A percentile compares a stretch with the other conserved stretches of the same genome.
phyloP scores from a whole-genome alignment of 2,113 vertebrate genomes.

The Varanus salvator region DNA sequence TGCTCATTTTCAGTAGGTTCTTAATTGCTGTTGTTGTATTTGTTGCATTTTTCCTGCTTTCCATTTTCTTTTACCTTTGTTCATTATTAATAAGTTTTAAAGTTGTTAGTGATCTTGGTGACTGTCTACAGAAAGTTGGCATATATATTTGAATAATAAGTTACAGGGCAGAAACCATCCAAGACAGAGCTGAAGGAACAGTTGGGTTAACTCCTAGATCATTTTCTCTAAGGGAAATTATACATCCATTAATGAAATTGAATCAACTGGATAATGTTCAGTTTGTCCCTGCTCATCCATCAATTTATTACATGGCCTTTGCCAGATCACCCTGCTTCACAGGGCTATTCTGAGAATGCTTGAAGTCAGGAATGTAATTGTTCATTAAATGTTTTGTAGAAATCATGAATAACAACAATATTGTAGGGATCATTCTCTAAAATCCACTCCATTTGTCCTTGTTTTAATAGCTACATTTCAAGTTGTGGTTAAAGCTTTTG shows the following conservation, averaged over 20 bases:
- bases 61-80: not conserved
- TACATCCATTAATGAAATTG: not conserved
- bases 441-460: not conserved
- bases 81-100: not conserved
- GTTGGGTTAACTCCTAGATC: not conserved
- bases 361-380: not conserved
- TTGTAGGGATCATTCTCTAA: not conserved
- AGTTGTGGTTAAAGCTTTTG: constrained; percentile 25
- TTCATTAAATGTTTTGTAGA: not conserved
- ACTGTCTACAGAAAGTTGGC: not conserved
- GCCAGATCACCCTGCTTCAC: not conserved
- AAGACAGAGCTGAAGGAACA: not conserved
- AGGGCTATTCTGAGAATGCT: not conserved
- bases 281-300: not conserved
- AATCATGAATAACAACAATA: not conserved
- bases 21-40: not conserved
- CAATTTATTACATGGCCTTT: not conserved
- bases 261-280: not conserved
- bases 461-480: constrained; percentile 7
- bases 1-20: not conserved
- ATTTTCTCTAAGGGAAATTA: not conserved
- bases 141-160: not conserved
- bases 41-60: not conserved
- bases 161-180: not conserved
- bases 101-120: not conserved